These are phyloP conservation scores for Zygaena filipendulae DNA, from an alignment of 2,888 invertebrate species.

Conservation along the genomic window DNA sequence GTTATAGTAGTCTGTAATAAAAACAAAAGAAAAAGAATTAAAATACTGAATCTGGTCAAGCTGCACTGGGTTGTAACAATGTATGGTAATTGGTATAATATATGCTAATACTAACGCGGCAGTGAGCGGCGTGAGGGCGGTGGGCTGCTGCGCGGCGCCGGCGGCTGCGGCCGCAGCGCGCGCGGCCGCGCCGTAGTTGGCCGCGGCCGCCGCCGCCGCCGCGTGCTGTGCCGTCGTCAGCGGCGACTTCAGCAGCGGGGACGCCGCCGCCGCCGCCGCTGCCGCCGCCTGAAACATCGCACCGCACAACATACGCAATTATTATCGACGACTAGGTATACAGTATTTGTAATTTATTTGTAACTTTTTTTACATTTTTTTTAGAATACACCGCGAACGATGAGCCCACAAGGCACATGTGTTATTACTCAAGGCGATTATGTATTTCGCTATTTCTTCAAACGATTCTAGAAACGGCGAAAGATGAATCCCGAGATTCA, in stretches of 20 bases:
- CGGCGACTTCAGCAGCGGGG: slow-evolving; percentile 85
- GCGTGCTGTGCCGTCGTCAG: slow-evolving; percentile 87
- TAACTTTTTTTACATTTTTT: no score
- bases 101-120: slow-evolving; percentile 43
- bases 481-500: no score
- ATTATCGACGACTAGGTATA: slow-evolving; percentile 16
- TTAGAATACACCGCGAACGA: slow-evolving; percentile 25
- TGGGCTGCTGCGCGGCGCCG: slow-evolving; percentile 74
- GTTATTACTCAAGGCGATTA: no score
- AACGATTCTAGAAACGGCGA: no score
- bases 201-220: slow-evolving; percentile 88
- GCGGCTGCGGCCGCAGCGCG: slow-evolving; percentile 82
- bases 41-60: no score
- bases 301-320: slow-evolving; percentile 18
- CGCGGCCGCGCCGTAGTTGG: slow-evolving; percentile 87
- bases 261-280: slow-evolving; percentile 79
- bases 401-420: slow-evolving; percentile 47
- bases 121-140: slow-evolving; percentile 42
- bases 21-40: no score
- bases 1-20: no score
- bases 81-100: no score
- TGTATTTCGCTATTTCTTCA: no score
- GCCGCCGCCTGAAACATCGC: slow-evolving; percentile 61
- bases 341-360: slow-evolving; percentile 5
- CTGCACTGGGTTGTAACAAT: no score